Evolutionary conservation across 2,797 vertebrate genomes (phyloP).

Genomic region (Gadopsis bispinosus): DNA sequence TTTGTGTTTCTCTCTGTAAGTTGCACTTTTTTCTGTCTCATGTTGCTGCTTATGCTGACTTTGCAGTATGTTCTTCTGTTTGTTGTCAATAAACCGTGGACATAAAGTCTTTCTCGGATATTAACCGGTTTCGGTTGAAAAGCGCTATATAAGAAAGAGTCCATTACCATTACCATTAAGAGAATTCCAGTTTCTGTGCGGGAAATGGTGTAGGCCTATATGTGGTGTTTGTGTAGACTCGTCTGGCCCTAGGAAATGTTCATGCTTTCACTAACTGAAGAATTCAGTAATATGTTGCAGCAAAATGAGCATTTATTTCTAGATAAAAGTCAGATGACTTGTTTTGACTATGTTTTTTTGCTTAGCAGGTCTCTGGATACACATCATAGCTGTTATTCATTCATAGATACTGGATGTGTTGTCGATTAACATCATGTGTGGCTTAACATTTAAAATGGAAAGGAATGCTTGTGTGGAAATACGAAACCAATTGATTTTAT

Average conservation of each 20-base stretch:
- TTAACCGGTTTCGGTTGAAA: no score
- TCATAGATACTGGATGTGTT: neutral
- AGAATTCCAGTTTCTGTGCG: neutral
- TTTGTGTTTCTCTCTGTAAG: neutral
- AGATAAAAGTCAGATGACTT: neutral
- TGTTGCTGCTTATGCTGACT: neutral
- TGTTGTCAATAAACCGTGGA: neutral
- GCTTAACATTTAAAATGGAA: constrained; percentile 1
- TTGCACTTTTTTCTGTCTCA: neutral
- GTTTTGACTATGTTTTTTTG: neutral
- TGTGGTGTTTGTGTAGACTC: neutral
- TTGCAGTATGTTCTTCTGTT: neutral
- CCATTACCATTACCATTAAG: no score
- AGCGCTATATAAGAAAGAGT: no score
- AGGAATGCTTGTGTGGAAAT: constrained; percentile 1
- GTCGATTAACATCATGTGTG: neutral
- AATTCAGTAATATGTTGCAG: neutral
- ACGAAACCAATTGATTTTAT: neutral
- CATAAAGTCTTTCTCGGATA: no score
- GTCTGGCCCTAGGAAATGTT: neutral
- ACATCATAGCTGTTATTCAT: neutral
- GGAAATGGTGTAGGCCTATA: neutral
- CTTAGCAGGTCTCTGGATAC: neutral
- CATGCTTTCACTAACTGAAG: neutral
- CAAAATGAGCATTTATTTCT: neutral